These are phyloP conservation scores for Heliocidaris tuberculata DNA, from an alignment of 35 echinoderm and acorn worm genomes.

Conservation along the genomic window DNA sequence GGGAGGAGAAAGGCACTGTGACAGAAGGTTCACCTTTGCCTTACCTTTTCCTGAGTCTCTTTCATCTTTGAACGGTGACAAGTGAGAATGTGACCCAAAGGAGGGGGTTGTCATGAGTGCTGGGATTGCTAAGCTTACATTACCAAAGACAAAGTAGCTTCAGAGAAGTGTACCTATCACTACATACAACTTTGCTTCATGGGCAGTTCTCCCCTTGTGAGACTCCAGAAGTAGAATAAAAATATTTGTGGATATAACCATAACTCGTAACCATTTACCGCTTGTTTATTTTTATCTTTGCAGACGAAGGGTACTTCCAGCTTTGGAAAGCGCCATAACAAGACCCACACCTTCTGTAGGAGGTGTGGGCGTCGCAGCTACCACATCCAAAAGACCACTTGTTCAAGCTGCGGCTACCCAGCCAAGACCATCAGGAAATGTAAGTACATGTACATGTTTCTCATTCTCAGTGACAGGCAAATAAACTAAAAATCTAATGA, in stretches of 20 bases:
- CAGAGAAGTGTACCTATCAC: no score
- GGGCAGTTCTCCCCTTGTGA: no score
- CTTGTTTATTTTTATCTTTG: constrained; percentile 28
- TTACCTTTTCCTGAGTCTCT: no score
- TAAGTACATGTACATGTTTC: constrained; percentile 78
- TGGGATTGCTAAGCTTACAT: no score
- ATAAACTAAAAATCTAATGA: neutral
- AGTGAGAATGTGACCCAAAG: no score
- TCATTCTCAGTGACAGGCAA: neutral
- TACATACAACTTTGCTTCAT: no score
- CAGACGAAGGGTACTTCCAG: constrained; percentile 99
- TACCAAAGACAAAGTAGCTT: no score
- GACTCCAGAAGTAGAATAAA: no score
- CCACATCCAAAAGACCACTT: constrained; percentile 94
- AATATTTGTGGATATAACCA: neutral
- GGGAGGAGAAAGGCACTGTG: no score
- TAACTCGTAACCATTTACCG: neutral
- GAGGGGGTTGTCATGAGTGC: no score
- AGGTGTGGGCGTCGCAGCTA: constrained; percentile 96
- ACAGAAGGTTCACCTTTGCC: no score
- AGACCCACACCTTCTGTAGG: constrained; percentile 98
- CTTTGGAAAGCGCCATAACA: constrained; percentile 99
- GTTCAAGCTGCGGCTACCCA: constrained; percentile 91
- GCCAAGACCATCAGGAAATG: constrained; percentile 85
- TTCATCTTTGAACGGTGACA: no score